Conservation (phyloP, 2,888 invertebrate genomes). For the Aethes cnicana region DNA sequence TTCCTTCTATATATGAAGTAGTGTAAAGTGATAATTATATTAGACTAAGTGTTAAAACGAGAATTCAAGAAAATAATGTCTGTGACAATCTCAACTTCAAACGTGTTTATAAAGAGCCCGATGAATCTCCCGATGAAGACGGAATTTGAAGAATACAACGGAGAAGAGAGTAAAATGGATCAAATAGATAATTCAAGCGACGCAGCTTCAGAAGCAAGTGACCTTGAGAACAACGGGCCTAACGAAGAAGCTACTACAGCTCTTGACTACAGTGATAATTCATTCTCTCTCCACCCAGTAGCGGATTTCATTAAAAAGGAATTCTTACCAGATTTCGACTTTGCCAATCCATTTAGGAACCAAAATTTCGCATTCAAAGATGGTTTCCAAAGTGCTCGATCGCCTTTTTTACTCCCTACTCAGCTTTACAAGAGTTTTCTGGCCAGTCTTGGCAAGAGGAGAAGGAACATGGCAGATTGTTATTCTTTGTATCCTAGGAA, state of each 20-base stretch:
- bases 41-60: constrained; percentile 30
- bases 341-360: constrained; percentile 70
- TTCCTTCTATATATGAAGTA: constrained; percentile 66
- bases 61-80: constrained; percentile 60
- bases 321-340: constrained; percentile 73
- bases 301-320: constrained; percentile 78
- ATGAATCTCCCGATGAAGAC: constrained; percentile 74
- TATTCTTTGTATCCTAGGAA: constrained; percentile 78
- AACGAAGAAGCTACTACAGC: constrained; percentile 58
- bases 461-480: constrained; percentile 71
- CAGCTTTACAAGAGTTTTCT: constrained; percentile 90
- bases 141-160: constrained; percentile 67
- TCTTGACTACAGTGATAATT: constrained; percentile 69
- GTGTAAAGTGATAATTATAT: constrained; percentile 36
- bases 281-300: constrained; percentile 68
- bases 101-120: constrained; percentile 66
- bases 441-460: constrained; percentile 83
- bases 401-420: constrained; percentile 86
- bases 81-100: constrained; percentile 67
- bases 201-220: constrained; percentile 70
- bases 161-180: constrained; percentile 57
- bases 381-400: constrained; percentile 60
- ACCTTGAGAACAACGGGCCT: constrained; percentile 66
- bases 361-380: constrained; percentile 70
- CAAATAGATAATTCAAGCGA: constrained; percentile 70